These are phyloP conservation scores for Rostratula benghalensis DNA, from an alignment of 2,113 vertebrate species.

Conservation along the genomic window DNA sequence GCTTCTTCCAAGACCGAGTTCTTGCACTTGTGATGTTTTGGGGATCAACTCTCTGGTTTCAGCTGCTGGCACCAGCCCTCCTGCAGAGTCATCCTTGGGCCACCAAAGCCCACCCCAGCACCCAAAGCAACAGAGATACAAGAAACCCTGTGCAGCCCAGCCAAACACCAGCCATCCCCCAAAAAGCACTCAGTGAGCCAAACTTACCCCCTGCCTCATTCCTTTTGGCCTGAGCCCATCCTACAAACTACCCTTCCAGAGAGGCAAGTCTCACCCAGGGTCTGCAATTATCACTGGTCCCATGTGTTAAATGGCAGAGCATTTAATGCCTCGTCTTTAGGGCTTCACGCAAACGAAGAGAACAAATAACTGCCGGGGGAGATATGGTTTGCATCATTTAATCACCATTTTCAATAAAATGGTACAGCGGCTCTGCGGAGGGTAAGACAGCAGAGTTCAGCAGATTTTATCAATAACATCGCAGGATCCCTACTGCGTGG, in stretches of 20 bases:
- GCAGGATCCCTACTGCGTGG: conserved; percentile 36
- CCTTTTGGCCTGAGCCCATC: background rate
- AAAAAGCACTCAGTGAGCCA: background rate
- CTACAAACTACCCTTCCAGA: background rate
- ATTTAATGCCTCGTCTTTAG: background rate
- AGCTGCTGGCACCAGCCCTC: background rate
- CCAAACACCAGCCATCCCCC: background rate
- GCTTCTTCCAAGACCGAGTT: background rate
- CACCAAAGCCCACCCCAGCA: background rate
- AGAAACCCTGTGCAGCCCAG: background rate
- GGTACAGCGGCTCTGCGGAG: conserved; percentile 38
- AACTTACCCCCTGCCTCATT: accelerated
- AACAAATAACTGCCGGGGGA: conserved; percentile 48
- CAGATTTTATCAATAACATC: conserved; percentile 73
- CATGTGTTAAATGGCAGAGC: background rate
- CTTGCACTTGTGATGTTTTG: background rate
- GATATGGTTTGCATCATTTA: conserved; percentile 66
- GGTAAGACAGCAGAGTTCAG: conserved; percentile 62
- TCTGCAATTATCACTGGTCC: background rate
- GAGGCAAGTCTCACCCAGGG: accelerated
- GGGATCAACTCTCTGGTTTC: background rate
- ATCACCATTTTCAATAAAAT: conserved; percentile 52
- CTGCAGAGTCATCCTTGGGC: background rate
- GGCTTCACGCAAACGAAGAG: background rate
- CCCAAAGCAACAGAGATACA: background rate